Conservation (phyloP, 2,797 vertebrate species). For the Sorex maritimensis region DNA sequence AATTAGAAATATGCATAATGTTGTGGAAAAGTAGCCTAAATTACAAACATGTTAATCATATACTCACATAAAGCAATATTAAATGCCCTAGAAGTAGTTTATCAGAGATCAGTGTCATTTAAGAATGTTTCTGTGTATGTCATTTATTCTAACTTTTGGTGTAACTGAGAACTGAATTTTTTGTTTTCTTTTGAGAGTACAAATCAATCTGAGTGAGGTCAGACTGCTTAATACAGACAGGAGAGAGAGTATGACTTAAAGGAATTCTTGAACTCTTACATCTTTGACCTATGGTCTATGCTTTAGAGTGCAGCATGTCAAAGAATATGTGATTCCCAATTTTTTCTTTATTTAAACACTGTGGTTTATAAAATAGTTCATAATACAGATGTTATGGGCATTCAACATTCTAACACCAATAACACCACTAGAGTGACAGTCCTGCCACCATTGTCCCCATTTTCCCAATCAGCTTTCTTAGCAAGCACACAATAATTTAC, state of each 20-base stretch:
- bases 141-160: not conserved
- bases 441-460: no score
- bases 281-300: not conserved
- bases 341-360: no score
- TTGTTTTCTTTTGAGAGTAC: not conserved
- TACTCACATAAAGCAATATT: not conserved
- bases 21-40: not conserved
- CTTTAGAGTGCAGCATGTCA: not conserved
- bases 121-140: not conserved
- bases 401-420: no score
- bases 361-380: no score
- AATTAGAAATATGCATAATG: slow-evolving; percentile 20
- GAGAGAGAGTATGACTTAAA: not conserved
- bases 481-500: no score
- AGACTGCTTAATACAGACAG: not conserved
- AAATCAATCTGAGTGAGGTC: not conserved
- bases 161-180: not conserved
- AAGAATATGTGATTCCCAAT: not conserved
- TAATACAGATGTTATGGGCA: no score
- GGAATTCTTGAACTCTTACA: not conserved
- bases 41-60: not conserved
- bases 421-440: no score
- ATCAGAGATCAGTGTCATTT: not conserved
- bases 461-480: no score
- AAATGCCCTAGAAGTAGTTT: not conserved